A percentile compares a stretch with the other conserved stretches of the same genome.
These are phyloP conservation scores for Heteromormyrus szaboi DNA, from an alignment of 2,797 vertebrate genomes.

Conservation along the genomic window DNA sequence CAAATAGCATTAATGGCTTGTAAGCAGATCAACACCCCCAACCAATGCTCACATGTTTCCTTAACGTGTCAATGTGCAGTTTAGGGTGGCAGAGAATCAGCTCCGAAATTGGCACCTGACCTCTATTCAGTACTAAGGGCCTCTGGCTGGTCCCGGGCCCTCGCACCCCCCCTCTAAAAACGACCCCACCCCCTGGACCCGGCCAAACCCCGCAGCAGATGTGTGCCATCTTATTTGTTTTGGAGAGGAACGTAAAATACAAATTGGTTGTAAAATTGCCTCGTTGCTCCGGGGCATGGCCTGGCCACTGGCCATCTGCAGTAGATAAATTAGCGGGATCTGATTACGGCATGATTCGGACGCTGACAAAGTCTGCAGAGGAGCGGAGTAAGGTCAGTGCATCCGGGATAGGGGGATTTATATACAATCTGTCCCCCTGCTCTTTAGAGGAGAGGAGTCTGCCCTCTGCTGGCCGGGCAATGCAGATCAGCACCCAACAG, in stretches of 20 bases:
- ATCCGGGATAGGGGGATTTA: background rate
- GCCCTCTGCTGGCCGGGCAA: background rate
- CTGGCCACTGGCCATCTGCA: slow-evolving; percentile 30
- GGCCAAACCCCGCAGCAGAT: slow-evolving; percentile 21
- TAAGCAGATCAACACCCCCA: slow-evolving; percentile 26
- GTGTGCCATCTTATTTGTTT: slow-evolving; percentile 27
- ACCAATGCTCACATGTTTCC: slow-evolving; percentile 18
- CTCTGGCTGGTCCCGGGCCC: background rate
- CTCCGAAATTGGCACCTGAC: background rate
- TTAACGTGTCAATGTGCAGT: slow-evolving; percentile 17
- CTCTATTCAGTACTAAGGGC: background rate
- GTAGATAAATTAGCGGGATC: slow-evolving; percentile 32
- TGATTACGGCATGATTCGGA: slow-evolving; percentile 23
- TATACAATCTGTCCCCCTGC: background rate
- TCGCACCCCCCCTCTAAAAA: slow-evolving; percentile 9
- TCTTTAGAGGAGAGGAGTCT: background rate
- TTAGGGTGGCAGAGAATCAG: slow-evolving; percentile 13
- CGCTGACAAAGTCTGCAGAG: slow-evolving; percentile 13
- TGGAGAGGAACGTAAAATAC: slow-evolving; percentile 26
- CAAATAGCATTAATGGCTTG: slow-evolving; percentile 38
- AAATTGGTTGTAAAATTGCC: slow-evolving; percentile 36
- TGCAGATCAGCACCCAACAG: background rate
- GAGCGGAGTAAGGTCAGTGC: slow-evolving; percentile 13
- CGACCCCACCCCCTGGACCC: slow-evolving; percentile 28
- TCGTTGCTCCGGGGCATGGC: slow-evolving; percentile 12